Percentiles rank a stretch among this genome's conserved stretches.
These are phyloP conservation scores for Hylia prasina DNA, from an alignment of 2,113 vertebrate species.

Conservation along the genomic window DNA sequence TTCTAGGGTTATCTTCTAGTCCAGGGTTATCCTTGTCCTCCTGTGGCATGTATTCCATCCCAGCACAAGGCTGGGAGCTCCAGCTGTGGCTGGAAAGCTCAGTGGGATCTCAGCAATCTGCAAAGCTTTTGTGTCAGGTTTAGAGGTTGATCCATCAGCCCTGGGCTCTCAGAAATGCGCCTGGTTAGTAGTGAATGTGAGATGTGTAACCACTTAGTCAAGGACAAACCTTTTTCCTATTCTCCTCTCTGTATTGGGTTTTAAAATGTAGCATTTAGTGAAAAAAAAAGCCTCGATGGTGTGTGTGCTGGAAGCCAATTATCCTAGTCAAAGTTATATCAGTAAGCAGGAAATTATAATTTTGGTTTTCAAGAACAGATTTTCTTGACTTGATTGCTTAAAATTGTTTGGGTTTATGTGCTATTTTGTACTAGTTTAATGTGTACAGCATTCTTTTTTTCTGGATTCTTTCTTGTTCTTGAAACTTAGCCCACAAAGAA, in stretches of 20 bases:
- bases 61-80: neutral
- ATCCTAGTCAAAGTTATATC: neutral
- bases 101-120: accelerated
- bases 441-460: neutral
- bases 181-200: neutral
- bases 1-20: neutral
- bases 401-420: neutral
- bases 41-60: accelerated
- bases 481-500: neutral
- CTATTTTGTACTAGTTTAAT: neutral
- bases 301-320: neutral
- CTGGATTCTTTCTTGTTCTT: neutral
- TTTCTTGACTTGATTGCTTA: neutral
- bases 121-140: neutral
- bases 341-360: neutral
- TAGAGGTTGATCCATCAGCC: neutral
- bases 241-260: neutral
- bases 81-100: neutral
- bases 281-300: accelerated
- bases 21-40: neutral
- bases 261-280: neutral
- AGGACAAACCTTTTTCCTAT: neutral
- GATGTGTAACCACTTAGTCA: neutral
- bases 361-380: neutral
- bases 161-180: neutral